Conservation (phyloP, 2,888 invertebrate species). For the Drosophila eohydei region DNA sequence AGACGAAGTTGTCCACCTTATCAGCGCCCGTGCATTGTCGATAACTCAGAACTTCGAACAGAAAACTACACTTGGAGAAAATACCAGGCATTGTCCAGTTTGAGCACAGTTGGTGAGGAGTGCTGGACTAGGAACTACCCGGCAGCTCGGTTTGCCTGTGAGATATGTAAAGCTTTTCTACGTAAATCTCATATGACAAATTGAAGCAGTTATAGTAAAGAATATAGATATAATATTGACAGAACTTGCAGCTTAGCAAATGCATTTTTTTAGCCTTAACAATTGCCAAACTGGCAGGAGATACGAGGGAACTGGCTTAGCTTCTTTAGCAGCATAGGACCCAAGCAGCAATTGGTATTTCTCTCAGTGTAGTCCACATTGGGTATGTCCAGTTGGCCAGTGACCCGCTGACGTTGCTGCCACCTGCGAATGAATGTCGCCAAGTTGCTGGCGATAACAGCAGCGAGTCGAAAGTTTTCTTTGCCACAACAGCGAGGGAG, state of each 20-base stretch:
- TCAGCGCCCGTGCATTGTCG: slow-evolving; percentile 50
- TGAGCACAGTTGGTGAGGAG: no score
- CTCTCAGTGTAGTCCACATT: slow-evolving; percentile 7
- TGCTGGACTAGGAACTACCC: neutral
- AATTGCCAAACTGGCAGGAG: no score
- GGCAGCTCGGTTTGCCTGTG: neutral
- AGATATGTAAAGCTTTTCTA: no score
- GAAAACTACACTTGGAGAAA: slow-evolving; percentile 3
- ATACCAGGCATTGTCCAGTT: neutral
- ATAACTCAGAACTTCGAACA: slow-evolving; percentile 45
- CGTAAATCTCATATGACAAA: no score
- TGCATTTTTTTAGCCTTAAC: no score
- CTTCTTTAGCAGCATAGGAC: no score
- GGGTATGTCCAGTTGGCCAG: slow-evolving; percentile 26
- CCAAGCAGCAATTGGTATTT: neutral
- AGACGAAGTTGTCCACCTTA: slow-evolving; percentile 34
- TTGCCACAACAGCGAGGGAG: neutral
- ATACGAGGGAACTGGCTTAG: no score
- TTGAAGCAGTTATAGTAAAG: no score
- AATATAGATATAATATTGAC: no score
- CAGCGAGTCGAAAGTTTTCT: slow-evolving; percentile 33
- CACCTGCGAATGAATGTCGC: slow-evolving; percentile 34
- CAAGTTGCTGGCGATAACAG: slow-evolving; percentile 25
- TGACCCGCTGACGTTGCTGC: slow-evolving; percentile 33
- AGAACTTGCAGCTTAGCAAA: no score